Evolutionary conservation across 35 echinoderm and acorn worm species (phyloP), one percentile per base, ranked within the genome.

Genomic region (Acanthaster planci): DNA sequence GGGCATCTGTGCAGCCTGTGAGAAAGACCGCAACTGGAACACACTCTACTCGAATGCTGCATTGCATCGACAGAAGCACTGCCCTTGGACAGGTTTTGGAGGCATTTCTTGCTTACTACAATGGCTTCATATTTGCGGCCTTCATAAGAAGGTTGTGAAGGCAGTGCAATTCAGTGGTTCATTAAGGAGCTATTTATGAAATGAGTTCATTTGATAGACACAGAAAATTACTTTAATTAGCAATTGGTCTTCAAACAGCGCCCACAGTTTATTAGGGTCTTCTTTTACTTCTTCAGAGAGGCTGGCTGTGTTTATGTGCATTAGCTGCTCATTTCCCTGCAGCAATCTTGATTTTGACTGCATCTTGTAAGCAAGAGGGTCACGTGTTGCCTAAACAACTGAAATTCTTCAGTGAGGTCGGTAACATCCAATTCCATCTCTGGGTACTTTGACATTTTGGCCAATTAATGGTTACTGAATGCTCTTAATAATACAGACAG

Each of bases 111-210:
- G 8, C 57, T 47, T 1, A 60, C 87, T 55, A 38, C 54, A 16
- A 89, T 51, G 17, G 87, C 87, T 84, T 89, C 57, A 32, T 89
- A 89, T 55, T 84, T 89, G 17, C 60, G 2, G 4, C 79, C 87
- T 89, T 78, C 34, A 76, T 77, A 2, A 84, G 23, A 14, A 88
- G 52, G 2, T 80, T 7, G 1, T 88, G n/a, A n/a, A 76, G 1
- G 59, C 21, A 0, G 32, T 19, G 59, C 40, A 51, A 2, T 60
- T 58, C 53, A 52, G 8, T 27, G 80, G 36, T 76, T 82, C 83
- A 23, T 89, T 79, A 19, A 81, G 78, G 12, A 84, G 39, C 1
- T 89, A 56, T 72, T 89, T 83, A 23, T 89, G 79, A 31, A 76
- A 83, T 1, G 79, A 26, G 35, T 88, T 76, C 9, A 80, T 26